Evolutionary conservation across 2,888 invertebrate genomes (phyloP).

Genomic region (Synergus laeviventris): DNA sequence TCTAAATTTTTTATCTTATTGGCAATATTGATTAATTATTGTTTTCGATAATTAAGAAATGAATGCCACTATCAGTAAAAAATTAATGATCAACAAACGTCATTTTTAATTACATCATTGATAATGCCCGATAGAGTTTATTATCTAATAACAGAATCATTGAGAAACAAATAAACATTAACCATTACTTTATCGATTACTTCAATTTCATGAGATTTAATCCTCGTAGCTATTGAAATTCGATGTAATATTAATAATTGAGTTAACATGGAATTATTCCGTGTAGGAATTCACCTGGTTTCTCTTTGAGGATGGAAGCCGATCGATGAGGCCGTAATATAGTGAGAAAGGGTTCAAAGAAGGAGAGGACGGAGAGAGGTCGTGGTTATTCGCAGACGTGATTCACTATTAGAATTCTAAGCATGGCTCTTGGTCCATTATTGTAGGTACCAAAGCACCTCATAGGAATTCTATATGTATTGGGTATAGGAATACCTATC

Average conservation of each 20-base stretch:
- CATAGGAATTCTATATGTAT: not conserved
- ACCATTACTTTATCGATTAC: no score
- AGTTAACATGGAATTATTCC: not conserved
- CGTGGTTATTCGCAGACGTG: constrained; percentile 61
- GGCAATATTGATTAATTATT: no score
- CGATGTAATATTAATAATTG: not conserved
- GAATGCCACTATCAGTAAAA: no score
- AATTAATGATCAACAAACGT: no score
- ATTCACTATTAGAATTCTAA: constrained; percentile 55
- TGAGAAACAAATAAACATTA: no score
- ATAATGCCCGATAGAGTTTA: no score
- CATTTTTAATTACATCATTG: no score
- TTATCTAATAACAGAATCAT: no score
- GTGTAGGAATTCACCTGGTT: not conserved
- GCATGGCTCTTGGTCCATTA: constrained; percentile 4
- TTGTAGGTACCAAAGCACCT: constrained; percentile 5
- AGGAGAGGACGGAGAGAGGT: constrained; percentile 23
- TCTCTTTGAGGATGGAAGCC: not conserved
- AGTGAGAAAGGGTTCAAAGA: constrained; percentile 24
- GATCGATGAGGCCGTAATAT: not conserved
- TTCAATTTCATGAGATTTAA: no score
- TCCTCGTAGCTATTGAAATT: no score
- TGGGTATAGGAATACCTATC: not conserved
- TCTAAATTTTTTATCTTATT: no score
- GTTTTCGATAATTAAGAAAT: no score